Conservation (phyloP, 2,888 invertebrate species). For the Cryptus viduatorius region DNA sequence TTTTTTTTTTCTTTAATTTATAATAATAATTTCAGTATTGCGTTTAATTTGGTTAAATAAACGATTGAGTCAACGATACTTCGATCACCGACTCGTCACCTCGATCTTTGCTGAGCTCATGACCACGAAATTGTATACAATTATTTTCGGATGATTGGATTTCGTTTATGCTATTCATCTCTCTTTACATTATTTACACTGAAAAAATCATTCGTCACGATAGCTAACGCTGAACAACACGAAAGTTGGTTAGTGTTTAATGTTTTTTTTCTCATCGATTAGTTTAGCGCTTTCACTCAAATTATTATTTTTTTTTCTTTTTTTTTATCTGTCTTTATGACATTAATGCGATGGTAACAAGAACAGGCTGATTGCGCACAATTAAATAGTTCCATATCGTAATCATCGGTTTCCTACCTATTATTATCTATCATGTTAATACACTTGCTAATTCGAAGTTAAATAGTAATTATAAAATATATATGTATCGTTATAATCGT, state of each 20-base stretch:
- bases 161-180: constrained; percentile 82
- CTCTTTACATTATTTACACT: constrained; percentile 84
- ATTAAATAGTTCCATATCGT: constrained; percentile 65
- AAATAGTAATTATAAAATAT: constrained; percentile 80
- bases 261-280: constrained; percentile 41
- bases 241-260: constrained; percentile 61
- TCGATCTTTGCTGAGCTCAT: constrained; percentile 73
- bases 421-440: constrained; percentile 65
- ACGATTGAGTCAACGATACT: constrained; percentile 16
- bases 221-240: constrained; percentile 71
- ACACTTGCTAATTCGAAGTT: constrained; percentile 73
- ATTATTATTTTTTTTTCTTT: constrained; percentile 37
- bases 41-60: background rate
- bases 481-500: constrained; percentile 74
- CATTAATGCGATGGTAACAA: constrained; percentile 73
- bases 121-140: constrained; percentile 81
- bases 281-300: constrained; percentile 55
- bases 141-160: constrained; percentile 78
- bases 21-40: background rate
- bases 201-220: constrained; percentile 76
- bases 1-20: background rate
- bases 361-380: constrained; percentile 66
- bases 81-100: constrained; percentile 44
- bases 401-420: constrained; percentile 63
- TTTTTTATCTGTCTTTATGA: constrained; percentile 63